Evolutionary conservation across 2,797 vertebrate genomes (phyloP).

Genomic region (Molossus molossus): DNA sequence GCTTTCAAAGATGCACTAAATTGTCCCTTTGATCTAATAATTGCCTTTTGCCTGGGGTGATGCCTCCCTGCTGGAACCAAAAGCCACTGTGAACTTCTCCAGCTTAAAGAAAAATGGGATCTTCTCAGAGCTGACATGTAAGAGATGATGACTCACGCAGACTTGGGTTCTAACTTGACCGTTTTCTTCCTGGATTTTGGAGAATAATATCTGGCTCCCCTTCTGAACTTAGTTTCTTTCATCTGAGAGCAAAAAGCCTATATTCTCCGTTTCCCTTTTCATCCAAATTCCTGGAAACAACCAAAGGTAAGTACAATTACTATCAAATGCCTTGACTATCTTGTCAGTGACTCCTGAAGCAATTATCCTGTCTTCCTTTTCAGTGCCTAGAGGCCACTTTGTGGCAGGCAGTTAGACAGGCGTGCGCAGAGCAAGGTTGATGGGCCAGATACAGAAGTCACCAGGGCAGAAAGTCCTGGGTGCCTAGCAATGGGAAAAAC

Average conservation of each 20-base stretch:
- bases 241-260: background rate
- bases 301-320: background rate
- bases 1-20: conserved; percentile 33
- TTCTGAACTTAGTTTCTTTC: background rate
- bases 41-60: conserved; percentile 5
- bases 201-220: background rate
- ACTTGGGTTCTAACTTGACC: background rate
- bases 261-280: background rate
- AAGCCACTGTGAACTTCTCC: background rate
- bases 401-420: background rate
- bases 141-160: background rate
- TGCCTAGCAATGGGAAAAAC: background rate
- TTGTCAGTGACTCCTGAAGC: background rate
- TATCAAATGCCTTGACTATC: background rate
- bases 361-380: background rate
- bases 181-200: background rate
- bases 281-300: background rate
- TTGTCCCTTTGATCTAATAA: conserved; percentile 53
- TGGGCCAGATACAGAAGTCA: background rate
- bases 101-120: background rate
- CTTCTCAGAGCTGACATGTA: background rate
- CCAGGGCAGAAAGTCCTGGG: background rate
- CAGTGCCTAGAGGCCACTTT: background rate
- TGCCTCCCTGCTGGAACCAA: background rate
- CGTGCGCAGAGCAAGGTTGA: background rate